Percentiles rank a stretch among this genome's conserved stretches.
These are phyloP conservation scores for Blera fallax DNA, from an alignment of 2,888 invertebrate species.

Conservation along the genomic window DNA sequence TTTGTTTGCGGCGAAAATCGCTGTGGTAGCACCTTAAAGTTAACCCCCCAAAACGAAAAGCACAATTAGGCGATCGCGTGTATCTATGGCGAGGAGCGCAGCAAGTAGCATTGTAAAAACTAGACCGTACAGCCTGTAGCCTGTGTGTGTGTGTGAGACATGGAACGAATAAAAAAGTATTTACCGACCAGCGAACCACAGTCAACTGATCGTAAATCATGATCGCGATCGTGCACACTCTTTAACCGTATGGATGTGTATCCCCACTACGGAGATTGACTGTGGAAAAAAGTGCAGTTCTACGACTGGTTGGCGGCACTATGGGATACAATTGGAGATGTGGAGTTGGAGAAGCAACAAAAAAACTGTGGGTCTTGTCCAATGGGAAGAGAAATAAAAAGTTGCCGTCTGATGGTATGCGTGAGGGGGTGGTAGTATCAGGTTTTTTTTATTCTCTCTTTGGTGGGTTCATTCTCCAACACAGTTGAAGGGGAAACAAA, in stretches of 20 bases:
- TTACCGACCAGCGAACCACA: slow-evolving; percentile 61
- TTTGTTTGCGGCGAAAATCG: slow-evolving; percentile 56
- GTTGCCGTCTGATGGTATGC: not conserved
- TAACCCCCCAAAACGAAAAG: slow-evolving; percentile 16
- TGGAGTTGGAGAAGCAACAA: slow-evolving; percentile 37
- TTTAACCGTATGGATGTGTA: slow-evolving; percentile 23
- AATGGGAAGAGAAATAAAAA: slow-evolving; percentile 60
- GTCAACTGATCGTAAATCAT: slow-evolving; percentile 64
- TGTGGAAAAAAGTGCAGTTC: slow-evolving; percentile 52
- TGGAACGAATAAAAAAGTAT: slow-evolving; percentile 61
- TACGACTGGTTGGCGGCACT: slow-evolving; percentile 53
- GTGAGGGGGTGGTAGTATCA: slow-evolving; percentile 56
- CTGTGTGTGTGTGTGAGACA: slow-evolving; percentile 30
- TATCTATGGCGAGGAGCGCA: slow-evolving; percentile 6
- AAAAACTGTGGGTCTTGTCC: slow-evolving; percentile 60
- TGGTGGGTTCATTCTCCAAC: not conserved
- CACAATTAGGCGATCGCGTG: not conserved
- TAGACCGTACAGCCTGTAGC: not conserved
- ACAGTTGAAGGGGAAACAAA: slow-evolving; percentile 13
- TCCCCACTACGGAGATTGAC: slow-evolving; percentile 40
- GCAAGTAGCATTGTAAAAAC: not conserved
- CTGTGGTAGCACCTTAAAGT: slow-evolving; percentile 60
- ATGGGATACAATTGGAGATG: slow-evolving; percentile 35
- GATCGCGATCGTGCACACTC: slow-evolving; percentile 48
- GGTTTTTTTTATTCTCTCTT: slow-evolving; percentile 20